Evolutionary conservation across 2,888 invertebrate species (phyloP).

Genomic region (Drosophila kanekoi): DNA sequence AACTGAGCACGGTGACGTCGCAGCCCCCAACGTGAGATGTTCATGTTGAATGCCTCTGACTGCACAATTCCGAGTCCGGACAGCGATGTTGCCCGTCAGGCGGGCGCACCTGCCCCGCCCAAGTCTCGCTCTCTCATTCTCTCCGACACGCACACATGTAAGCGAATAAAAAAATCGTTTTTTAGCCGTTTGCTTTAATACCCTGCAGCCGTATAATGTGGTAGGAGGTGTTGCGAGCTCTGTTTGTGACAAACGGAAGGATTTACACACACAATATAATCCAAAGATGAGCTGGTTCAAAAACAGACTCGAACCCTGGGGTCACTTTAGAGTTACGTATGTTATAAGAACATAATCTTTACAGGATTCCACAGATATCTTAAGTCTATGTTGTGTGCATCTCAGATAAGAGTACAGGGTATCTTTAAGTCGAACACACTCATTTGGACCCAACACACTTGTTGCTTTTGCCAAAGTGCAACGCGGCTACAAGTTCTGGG

Average conservation of each 20-base stretch:
- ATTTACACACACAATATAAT: no score
- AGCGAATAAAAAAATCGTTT: constrained; percentile 21
- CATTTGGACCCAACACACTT: constrained; percentile 9
- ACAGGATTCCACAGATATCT: no score
- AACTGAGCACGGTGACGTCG: constrained; percentile 58
- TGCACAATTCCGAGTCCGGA: constrained; percentile 30
- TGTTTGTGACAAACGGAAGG: neutral
- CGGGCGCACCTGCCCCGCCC: constrained; percentile 59
- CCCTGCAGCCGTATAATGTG: neutral
- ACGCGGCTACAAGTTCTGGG: constrained; percentile 83
- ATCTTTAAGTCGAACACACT: neutral
- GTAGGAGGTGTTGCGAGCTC: neutral
- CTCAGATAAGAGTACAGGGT: neutral
- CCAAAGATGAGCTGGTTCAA: no score
- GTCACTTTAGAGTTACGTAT: no score
- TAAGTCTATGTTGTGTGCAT: neutral
- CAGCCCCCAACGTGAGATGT: constrained; percentile 36
- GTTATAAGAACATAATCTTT: no score
- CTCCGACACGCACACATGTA: constrained; percentile 37
- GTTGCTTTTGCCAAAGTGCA: constrained; percentile 61
- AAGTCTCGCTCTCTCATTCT: constrained; percentile 14
- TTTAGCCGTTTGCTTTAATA: constrained; percentile 16
- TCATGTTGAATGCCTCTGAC: constrained; percentile 40
- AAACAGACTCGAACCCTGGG: no score
- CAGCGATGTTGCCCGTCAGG: constrained; percentile 12